Base-by-base conservation (phyloP, 1,140 invertebrate species). In the Ceratina japonica region DNA sequence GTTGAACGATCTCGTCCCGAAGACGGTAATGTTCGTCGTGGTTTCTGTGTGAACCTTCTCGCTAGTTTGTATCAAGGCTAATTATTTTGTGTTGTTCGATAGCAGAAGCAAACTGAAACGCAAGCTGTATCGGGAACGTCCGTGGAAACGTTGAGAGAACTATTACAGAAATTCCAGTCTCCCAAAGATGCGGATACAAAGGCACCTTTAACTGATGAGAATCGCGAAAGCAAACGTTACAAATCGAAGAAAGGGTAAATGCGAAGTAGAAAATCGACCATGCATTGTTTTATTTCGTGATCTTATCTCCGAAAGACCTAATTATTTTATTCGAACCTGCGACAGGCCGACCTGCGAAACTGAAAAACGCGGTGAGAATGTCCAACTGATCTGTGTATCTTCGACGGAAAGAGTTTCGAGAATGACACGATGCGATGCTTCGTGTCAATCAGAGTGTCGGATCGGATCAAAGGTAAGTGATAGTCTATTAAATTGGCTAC, bases 311-410 rank as follows among this genome's bases (percentile, higher is more conserved):
- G 2, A 10, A 10, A 10, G 10, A 44, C 37, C 5, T 44, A 44
- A 44, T 44, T 44, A 44, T 66, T 73, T 81, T 81, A 20, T 78
- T 52, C 59, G 37, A 64, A 56, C n/a, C 54, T 61, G 56, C 69
- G 61, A 79, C n/a, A 80, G 79, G 52, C 37, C 52, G 27, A 44
- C 37, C 37, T 7, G 37, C 37, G 68, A 66, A 69, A 73, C 54
- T 18, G 37, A 81, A 10, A 80, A 73, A 15, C 64, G 56, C 13
- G 64, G 27, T 54, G 22, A 79, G 69, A 92, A 92, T 76, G 88
- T 91, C 78, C 79, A 84, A 75, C 64, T 91, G 59, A 80, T 90
- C 79, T 87, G 73, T 68, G 27, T 89, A 2, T 72, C 84, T 15
- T 82, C 87, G 7, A 68, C 82, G 59, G 88, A 89, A 20, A 58